These are phyloP conservation scores for Aleiodes leptofemur DNA, from an alignment of 2,888 invertebrate species.

Conservation along the genomic window DNA sequence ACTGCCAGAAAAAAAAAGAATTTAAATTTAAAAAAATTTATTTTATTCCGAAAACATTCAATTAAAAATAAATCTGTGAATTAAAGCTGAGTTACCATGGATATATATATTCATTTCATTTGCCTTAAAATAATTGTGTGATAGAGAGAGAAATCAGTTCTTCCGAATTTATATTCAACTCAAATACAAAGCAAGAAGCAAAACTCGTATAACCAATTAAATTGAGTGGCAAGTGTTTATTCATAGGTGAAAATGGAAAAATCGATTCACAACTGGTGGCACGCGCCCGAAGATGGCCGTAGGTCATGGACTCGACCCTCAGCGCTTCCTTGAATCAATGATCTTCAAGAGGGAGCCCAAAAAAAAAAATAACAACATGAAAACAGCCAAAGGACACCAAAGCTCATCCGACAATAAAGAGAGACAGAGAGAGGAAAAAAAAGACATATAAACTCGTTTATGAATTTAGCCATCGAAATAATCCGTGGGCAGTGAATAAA, in stretches of 20 bases:
- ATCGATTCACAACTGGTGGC: conserved; percentile 41
- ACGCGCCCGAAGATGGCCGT: conserved; percentile 47
- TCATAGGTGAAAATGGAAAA: conserved; percentile 5
- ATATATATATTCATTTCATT: too few relatives aligned
- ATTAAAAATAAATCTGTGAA: too few relatives aligned
- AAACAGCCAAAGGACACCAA: not conserved
- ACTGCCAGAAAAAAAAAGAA: too few relatives aligned
- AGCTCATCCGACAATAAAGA: not conserved
- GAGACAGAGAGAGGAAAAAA: conserved; percentile 3
- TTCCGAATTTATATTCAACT: not conserved
- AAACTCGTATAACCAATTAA: not conserved
- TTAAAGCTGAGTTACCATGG: too few relatives aligned
- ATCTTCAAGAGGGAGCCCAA: not conserved
- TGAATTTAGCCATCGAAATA: conserved; percentile 19
- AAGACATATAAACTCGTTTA: not conserved
- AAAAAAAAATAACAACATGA: not conserved
- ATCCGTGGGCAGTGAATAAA: conserved; percentile 28
- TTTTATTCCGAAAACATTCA: too few relatives aligned
- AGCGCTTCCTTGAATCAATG: not conserved
- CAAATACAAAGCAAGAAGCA: not conserved
- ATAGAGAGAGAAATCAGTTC: too few relatives aligned
- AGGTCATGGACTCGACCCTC: conserved; percentile 48
- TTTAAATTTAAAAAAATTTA: too few relatives aligned
- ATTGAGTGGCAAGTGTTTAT: conserved; percentile 16
- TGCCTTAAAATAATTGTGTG: too few relatives aligned